Conservation (phyloP, 1,140 invertebrate genomes). For the Lutraria rhynchaena region DNA sequence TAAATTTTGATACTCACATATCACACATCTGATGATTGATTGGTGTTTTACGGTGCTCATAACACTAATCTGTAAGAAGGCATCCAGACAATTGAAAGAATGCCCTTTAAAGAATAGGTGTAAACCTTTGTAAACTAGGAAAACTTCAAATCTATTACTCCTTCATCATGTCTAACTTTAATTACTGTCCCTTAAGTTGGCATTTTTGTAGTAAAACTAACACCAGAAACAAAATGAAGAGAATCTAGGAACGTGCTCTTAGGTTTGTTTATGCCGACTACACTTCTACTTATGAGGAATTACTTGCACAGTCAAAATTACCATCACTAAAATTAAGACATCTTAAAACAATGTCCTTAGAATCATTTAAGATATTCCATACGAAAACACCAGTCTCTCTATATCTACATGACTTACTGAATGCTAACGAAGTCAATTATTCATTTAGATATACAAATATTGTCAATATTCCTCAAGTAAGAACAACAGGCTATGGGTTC, state of each 20-base stretch:
- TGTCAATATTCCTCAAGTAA: constrained; percentile 1
- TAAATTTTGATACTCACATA: neutral
- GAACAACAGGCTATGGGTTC: constrained; percentile 4
- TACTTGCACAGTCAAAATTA: too few species aligned
- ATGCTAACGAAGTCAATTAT: neutral
- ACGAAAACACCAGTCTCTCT: neutral
- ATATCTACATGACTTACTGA: constrained; percentile 29
- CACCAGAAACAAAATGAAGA: neutral
- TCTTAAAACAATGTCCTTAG: neutral
- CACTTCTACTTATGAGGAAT: too few species aligned
- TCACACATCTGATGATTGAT: neutral
- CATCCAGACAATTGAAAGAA: too few species aligned
- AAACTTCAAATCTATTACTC: constrained; percentile 7
- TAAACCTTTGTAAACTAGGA: neutral
- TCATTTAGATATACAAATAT: constrained; percentile 23
- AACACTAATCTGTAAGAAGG: too few species aligned
- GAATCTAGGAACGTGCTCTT: neutral
- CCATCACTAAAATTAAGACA: neutral
- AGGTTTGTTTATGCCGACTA: too few species aligned
- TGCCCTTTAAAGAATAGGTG: neutral
- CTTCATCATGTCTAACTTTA: constrained; percentile 7
- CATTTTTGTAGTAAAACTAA: neutral
- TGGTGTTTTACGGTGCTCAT: too few species aligned
- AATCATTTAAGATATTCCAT: constrained; percentile 18
- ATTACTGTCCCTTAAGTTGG: constrained; percentile 3